Evolutionary conservation across 2,797 vertebrate genomes (phyloP).

Genomic region (Tiaroga cobitis): DNA sequence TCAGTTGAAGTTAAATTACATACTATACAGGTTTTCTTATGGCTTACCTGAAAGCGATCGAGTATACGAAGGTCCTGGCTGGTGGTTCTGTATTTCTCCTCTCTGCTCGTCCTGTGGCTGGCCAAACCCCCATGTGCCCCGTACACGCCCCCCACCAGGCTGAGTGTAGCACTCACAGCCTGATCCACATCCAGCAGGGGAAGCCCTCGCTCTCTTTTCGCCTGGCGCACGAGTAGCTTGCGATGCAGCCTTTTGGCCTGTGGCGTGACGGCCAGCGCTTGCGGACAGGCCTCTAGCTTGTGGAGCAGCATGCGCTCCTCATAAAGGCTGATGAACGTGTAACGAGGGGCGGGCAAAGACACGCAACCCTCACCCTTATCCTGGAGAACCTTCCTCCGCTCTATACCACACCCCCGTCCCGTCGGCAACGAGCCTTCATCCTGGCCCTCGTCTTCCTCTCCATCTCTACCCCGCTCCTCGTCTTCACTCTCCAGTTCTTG

Average conservation of each 20-base stretch:
- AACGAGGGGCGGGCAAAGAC: constrained; percentile 65
- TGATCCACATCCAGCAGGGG: constrained; percentile 92
- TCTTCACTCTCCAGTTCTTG: constrained; percentile 92
- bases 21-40: neutral
- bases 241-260: constrained; percentile 88
- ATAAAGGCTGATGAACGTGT: constrained; percentile 82
- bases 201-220: constrained; percentile 88
- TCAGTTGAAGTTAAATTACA: neutral
- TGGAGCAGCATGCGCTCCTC: constrained; percentile 90
- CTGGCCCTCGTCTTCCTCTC: constrained; percentile 76
- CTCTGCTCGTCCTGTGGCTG: constrained; percentile 65
- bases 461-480: constrained; percentile 78
- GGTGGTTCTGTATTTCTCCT: constrained; percentile 80
- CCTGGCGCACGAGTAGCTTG: constrained; percentile 89
- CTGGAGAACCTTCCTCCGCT: constrained; percentile 74
- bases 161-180: constrained; percentile 85
- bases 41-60: constrained; percentile 91
- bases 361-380: constrained; percentile 61
- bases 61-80: constrained; percentile 91
- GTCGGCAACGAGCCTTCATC: constrained; percentile 62
- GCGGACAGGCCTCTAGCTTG: constrained; percentile 86
- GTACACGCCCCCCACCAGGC: constrained; percentile 89
- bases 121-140: constrained; percentile 77
- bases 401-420: constrained; percentile 60
- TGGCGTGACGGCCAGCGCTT: constrained; percentile 87